Base-by-base conservation (phyloP, 2,888 invertebrate genomes). In the Glaucopsyche alexis region DNA sequence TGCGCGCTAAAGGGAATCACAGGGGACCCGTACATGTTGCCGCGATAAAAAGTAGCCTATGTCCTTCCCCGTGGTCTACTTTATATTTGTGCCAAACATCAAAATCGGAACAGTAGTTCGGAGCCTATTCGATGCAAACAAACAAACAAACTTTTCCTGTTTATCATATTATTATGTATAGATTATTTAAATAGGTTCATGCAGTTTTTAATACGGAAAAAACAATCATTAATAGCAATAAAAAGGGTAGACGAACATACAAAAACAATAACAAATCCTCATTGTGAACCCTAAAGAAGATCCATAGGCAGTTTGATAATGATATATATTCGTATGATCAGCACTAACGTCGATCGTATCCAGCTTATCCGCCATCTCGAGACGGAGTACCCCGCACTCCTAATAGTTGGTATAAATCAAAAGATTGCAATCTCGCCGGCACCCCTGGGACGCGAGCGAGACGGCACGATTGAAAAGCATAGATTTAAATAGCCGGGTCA, bases 381-480 rank as follows among this genome's bases (percentile, higher is more conserved):
- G 89, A 91, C 91, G 87, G 87, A 91, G 87, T 86, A 89, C 87
- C 88, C 91, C 87, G 86, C 86, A 86, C 87, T 91, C 91, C 93
- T 93, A 93, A 93, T 93, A 93, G 92, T 93, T 91, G 91, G 90
- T 91, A 93, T 93, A 93, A 93, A 93, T 93, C 93, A 93, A 92
- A 93, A 93, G 93, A 93, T 93, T 91, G 91, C 93, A 91, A 92
- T 93, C 92, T 91, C 88, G 84, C 84, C 87, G 87, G 91, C 91
- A 91, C 93, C 92, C 93, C 90, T 89, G 93, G 90, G 93, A 93
- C 82, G 84, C 88, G 90, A 93, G 91, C 84, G 93, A 93, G 93
- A 93, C 84, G 88, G 89, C 91, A 92, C 87, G 90, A 93, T 93
- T 93, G 93, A 93, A 92, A 88, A 89, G 92, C 93, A 93, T 93